Evolutionary conservation across 2,888 invertebrate genomes (phyloP).

Genomic region (Taenaris catops): DNA sequence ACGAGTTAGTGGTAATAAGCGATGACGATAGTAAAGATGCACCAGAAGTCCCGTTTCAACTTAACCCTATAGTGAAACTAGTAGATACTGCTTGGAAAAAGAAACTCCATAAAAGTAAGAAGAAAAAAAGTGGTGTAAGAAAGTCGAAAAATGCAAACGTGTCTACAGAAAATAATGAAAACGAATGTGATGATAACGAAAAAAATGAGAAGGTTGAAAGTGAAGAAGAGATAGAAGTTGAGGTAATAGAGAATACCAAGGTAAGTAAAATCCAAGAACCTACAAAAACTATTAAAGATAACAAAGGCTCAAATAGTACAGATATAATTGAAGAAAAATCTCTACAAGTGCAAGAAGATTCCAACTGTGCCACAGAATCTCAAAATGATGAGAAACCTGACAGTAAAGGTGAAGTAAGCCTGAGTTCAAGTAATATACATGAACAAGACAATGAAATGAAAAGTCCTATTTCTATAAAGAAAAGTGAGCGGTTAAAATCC

Average conservation of each 20-base stretch:
- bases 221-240: conserved; percentile 26
- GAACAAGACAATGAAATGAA: too few species aligned
- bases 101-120: conserved; percentile 51
- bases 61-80: conserved; percentile 63
- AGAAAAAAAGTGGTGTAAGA: conserved; percentile 34
- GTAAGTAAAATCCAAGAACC: too few species aligned
- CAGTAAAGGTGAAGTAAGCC: too few species aligned
- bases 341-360: too few species aligned
- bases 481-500: conserved; percentile 39
- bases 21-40: conserved; percentile 56
- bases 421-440: too few species aligned
- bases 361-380: conserved; percentile 25
- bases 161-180: conserved; percentile 19
- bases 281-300: too few species aligned
- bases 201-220: conserved; percentile 18
- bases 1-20: conserved; percentile 53
- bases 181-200: conserved; percentile 19
- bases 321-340: too few species aligned
- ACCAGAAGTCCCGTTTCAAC: conserved; percentile 34
- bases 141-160: conserved; percentile 25
- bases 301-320: too few species aligned
- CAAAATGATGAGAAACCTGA: conserved; percentile 12
- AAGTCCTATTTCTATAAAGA: too few species aligned
- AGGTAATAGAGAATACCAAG: too few species aligned
- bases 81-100: conserved; percentile 64